A percentile compares a stretch with the other conserved stretches of the same genome.
phyloP scores from a whole-genome alignment of 2,797 vertebrate genomes.

The Rhinichthys osculus region DNA sequence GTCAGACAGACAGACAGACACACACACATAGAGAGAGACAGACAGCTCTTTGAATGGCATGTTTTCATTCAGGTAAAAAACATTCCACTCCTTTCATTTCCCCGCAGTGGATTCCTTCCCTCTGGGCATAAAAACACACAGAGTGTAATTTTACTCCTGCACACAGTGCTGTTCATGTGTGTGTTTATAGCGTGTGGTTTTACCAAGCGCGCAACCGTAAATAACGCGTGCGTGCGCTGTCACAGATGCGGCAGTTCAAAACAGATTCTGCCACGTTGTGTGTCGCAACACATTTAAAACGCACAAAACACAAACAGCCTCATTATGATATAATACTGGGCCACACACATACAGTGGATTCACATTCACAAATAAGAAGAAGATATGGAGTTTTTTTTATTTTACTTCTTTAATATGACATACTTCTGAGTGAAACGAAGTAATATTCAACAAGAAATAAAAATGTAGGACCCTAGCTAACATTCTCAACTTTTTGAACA shows the following conservation, averaged over 20 bases:
- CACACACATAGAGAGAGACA: background rate
- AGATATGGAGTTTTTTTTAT: background rate
- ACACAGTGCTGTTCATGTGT: constrained; percentile 24
- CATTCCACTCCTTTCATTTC: constrained; percentile 42
- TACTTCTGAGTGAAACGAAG: background rate
- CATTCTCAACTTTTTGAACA: background rate
- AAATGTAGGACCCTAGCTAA: background rate
- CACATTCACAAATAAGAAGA: background rate
- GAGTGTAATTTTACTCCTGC: constrained; percentile 13
- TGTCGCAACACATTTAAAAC: constrained; percentile 18
- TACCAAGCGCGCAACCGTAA: constrained; percentile 51
- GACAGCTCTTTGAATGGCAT: constrained; percentile 11
- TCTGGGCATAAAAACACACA: constrained; percentile 15
- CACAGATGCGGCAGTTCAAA: constrained; percentile 39
- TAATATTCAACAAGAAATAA: background rate
- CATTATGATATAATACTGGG: background rate
- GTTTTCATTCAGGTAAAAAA: constrained; percentile 42
- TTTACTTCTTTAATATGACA: background rate
- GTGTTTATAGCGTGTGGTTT: constrained; percentile 55
- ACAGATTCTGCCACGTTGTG: constrained; percentile 43
- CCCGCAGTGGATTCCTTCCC: constrained; percentile 23
- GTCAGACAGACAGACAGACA: background rate
- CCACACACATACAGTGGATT: background rate
- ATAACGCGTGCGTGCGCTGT: constrained; percentile 44
- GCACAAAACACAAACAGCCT: background rate